A percentile compares a stretch with the other conserved stretches of the same genome.
Evolutionary conservation across 2,888 invertebrate genomes (phyloP).

Genomic region (Cryptophagus acutangulus): DNA sequence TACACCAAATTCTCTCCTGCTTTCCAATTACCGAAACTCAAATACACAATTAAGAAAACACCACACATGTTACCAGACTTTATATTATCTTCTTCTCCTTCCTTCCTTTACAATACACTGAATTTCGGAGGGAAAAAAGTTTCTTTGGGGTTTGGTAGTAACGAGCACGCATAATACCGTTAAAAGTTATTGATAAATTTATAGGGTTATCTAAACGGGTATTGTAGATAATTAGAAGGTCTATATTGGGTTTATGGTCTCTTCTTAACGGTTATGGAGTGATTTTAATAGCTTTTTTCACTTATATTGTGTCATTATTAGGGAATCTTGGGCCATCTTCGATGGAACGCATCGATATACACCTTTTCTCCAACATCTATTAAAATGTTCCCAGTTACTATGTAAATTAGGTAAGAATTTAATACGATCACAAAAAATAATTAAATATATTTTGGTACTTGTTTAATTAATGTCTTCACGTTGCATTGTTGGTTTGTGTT

Average conservation of each 20-base stretch:
- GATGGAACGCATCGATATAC: too few relatives aligned
- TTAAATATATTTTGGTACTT: too few relatives aligned
- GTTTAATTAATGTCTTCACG: too few relatives aligned
- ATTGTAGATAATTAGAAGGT: slow-evolving; percentile 1
- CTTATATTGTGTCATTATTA: too few relatives aligned
- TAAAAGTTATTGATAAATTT: slow-evolving; percentile 1
- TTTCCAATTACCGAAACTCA: slow-evolving; percentile 2
- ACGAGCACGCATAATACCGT: slow-evolving; percentile 1
- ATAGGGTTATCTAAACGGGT: slow-evolving; percentile 1
- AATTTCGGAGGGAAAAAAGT: not conserved
- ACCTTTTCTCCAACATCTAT: too few relatives aligned
- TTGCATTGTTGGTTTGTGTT: too few relatives aligned
- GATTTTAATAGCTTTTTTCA: slow-evolving; percentile 1
- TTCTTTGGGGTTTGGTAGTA: not conserved
- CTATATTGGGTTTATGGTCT: not conserved
- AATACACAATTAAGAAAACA: slow-evolving; percentile 1
- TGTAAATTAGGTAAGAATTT: too few relatives aligned
- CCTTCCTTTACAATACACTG: not conserved
- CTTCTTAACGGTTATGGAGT: not conserved
- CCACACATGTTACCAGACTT: not conserved
- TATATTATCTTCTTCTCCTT: not conserved
- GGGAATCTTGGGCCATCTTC: too few relatives aligned
- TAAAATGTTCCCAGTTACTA: too few relatives aligned
- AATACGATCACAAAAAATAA: too few relatives aligned
- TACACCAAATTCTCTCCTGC: not conserved